These are phyloP conservation scores for Phoeniculus purpureus DNA, from an alignment of 2,797 vertebrate species.

Conservation along the genomic window DNA sequence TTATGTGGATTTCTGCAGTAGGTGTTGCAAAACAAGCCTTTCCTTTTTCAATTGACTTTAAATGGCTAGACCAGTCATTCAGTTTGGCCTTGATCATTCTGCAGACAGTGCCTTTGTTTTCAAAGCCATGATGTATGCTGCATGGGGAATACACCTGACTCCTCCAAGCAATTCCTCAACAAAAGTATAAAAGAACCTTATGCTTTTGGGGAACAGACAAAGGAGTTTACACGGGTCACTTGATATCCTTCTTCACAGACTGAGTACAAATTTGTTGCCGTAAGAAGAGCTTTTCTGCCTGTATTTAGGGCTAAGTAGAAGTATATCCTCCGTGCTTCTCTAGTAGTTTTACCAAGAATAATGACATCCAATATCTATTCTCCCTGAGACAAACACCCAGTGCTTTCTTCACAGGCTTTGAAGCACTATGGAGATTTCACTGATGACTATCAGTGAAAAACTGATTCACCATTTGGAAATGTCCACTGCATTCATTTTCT, in stretches of 20 bases:
- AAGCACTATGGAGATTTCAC: slow-evolving; percentile 18
- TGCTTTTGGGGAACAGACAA: not conserved
- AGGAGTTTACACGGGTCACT: not conserved
- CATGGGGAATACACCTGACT: not conserved
- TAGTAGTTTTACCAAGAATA: not conserved
- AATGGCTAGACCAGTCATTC: not conserved
- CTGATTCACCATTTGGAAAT: slow-evolving; percentile 9
- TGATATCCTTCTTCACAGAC: not conserved
- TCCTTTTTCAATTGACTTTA: not conserved
- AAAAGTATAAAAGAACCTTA: not conserved
- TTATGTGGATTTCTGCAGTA: not conserved
- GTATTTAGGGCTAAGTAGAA: not conserved
- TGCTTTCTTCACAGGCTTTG: slow-evolving; percentile 4
- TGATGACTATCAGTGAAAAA: slow-evolving; percentile 22
- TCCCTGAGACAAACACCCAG: not conserved
- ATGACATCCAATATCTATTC: not conserved
- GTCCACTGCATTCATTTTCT: not conserved
- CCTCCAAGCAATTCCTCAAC: not conserved
- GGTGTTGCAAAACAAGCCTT: not conserved
- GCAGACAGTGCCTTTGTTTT: not conserved
- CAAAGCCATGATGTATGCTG: not conserved
- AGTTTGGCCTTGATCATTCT: not conserved
- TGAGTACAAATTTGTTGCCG: not conserved
- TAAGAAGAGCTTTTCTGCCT: slow-evolving; percentile 12
- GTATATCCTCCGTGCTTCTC: not conserved